phyloP scores from a whole-genome alignment of 2,797 vertebrate species.

The Eleutherodactylus coqui region DNA sequence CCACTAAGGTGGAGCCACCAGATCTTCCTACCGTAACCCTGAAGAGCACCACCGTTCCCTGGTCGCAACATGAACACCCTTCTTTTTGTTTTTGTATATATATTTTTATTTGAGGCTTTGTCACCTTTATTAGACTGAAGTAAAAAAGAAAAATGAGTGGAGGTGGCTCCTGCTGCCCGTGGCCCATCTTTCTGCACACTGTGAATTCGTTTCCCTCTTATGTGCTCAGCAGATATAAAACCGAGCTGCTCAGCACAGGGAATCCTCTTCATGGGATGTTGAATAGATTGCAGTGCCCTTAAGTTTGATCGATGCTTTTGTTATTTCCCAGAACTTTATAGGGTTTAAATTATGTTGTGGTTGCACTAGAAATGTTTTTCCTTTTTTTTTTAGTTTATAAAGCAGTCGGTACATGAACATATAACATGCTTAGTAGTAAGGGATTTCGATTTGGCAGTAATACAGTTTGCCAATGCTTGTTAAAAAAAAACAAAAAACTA shows the following conservation, averaged over 20 bases:
- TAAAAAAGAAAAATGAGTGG: not conserved
- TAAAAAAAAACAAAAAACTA: not conserved
- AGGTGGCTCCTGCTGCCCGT: not conserved
- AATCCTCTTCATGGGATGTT: not conserved
- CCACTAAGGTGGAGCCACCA: conserved; percentile 76
- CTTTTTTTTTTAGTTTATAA: not conserved
- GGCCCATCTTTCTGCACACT: not conserved
- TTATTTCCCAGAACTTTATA: not conserved
- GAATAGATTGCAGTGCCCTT: not conserved
- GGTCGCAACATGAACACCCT: conserved; percentile 43
- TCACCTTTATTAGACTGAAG: conserved; percentile 64
- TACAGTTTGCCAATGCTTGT: conserved; percentile 60
- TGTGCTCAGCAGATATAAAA: not conserved
- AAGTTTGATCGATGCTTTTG: conserved; percentile 2
- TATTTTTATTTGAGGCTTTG: conserved; percentile 67
- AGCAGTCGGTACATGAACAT: conserved; percentile 48
- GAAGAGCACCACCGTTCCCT: conserved; percentile 35
- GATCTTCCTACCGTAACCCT: conserved; percentile 64
- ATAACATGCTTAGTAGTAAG: conserved; percentile 55
- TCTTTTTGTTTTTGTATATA: conserved; percentile 67
- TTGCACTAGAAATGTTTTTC: conserved; percentile 35
- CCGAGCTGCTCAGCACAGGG: not conserved
- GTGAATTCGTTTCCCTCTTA: conserved; percentile 5
- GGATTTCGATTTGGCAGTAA: conserved; percentile 53
- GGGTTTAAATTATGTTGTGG: conserved; percentile 35